A percentile compares a stretch with the other conserved stretches of the same genome.
These are phyloP conservation scores for Lepidostoma basale DNA, from an alignment of 1,140 invertebrate genomes.

Conservation along the genomic window DNA sequence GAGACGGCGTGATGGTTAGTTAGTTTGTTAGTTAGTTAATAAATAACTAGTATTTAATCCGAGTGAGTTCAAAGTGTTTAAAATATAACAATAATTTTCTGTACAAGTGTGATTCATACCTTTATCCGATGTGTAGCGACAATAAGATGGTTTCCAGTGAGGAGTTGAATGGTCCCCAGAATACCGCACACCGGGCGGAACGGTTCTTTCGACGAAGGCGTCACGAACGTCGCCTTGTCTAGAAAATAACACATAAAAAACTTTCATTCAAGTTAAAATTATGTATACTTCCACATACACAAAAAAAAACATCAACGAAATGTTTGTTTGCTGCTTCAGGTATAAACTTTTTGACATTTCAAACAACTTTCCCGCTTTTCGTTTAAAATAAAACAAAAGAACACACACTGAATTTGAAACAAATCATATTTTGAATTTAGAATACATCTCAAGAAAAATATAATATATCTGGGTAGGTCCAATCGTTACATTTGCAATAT, in stretches of 20 bases:
- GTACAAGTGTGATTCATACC: constrained; percentile 46
- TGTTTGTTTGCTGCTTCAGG: neutral
- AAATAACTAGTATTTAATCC: neutral
- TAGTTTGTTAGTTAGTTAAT: too few relatives aligned
- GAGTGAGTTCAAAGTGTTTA: neutral
- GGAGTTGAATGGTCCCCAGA: constrained; percentile 82
- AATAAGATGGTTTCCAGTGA: constrained; percentile 88
- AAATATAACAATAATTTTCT: constrained; percentile 26
- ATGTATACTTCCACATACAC: too few relatives aligned
- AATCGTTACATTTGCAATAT: neutral
- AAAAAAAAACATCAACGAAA: neutral
- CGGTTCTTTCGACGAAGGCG: constrained; percentile 57
- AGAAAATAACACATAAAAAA: neutral
- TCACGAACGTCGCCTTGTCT: constrained; percentile 5
- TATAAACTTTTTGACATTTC: neutral
- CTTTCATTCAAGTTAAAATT: neutral
- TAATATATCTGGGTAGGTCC: too few relatives aligned
- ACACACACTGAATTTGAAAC: too few relatives aligned
- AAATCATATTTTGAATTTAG: too few relatives aligned
- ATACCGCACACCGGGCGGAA: constrained; percentile 86
- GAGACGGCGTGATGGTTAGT: too few relatives aligned
- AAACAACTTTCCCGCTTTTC: too few relatives aligned
- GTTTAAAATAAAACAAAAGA: too few relatives aligned
- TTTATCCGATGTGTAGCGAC: constrained; percentile 86
- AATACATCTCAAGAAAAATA: too few relatives aligned